Base-by-base conservation (phyloP, 2,113 vertebrate species). In the Syngnathus floridae region DNA sequence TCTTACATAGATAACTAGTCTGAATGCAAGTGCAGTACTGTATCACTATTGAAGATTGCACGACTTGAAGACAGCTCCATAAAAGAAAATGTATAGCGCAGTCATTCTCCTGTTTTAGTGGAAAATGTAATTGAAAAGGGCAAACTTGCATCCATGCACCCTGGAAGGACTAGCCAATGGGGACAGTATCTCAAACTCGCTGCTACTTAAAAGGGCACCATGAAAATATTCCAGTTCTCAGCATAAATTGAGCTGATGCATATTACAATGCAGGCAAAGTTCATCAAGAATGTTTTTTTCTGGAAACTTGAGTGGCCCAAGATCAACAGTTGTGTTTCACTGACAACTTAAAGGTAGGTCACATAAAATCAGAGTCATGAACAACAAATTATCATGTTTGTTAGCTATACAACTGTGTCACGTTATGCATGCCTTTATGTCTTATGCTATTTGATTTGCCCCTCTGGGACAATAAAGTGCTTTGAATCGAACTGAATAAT, bases 51-150 rank as follows among this genome's bases (percentile, higher is more conserved):
- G 41, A 66, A 58, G 54, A 58, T 56, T 68, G 64, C 66, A 68
- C 69, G 62, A 43, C 67, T 63, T 59, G 31, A 56, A 71, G 54
- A 66, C 41, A 61, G 19, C 60, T 70, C 69, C 67, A 72, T 82
- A 61, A 81, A 81, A 77, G 76, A 77, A 86, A 81, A 81, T 79
- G 76, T 86, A 88, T 66, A 22, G n/a, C 19, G 72, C 74, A 71
- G 73, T 83, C 76, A 76, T 78, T 86, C 79, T 81, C 62, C 37
- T 17, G 26, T 69, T 74, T 76, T 70, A 70, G 69, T 82, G 72
- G 80, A 79, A 86, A 84, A 70, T 72, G 74, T 83, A 87, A 85
- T 75, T 88, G 87, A 89, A 89, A 89, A 88, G 87, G 87, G 84
- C 86, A 89, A 81, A 82, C 81, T 77, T 78, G 83, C 83, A 84